Evolutionary conservation across 2,113 vertebrate genomes (phyloP).

Genomic region (Oenanthe melanoleuca): DNA sequence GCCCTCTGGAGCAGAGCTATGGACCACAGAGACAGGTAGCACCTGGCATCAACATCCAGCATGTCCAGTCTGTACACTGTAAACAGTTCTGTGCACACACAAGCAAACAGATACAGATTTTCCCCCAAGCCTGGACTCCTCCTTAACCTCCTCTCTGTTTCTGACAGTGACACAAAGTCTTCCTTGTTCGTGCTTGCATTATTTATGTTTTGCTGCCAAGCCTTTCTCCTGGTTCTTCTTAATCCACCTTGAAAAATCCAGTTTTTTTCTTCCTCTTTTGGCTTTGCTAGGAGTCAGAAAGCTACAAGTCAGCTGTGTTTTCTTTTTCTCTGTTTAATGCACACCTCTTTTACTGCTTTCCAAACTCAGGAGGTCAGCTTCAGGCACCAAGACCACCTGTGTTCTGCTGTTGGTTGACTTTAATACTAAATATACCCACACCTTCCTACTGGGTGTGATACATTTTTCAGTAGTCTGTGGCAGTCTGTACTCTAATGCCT

Average conservation of each 20-base stretch:
- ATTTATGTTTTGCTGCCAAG: not conserved
- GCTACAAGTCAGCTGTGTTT: not conserved
- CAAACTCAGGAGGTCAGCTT: not conserved
- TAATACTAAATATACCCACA: not conserved
- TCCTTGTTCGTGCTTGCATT: not conserved
- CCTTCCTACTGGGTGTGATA: not conserved
- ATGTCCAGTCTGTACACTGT: rapidly evolving
- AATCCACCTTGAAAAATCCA: not conserved
- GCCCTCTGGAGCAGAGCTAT: not conserved
- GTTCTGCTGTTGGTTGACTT: not conserved
- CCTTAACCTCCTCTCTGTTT: not conserved
- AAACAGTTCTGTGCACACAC: not conserved
- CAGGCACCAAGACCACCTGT: not conserved
- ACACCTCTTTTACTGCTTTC: not conserved
- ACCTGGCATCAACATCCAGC: not conserved
- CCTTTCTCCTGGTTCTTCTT: not conserved
- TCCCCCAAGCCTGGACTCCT: not conserved
- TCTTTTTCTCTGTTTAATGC: not conserved
- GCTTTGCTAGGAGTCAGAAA: not conserved
- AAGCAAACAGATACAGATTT: not conserved
- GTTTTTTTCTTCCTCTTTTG: not conserved
- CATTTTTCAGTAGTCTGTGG: not conserved
- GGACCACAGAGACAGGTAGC: not conserved
- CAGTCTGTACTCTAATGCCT: not conserved
- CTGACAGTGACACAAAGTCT: not conserved